These are phyloP conservation scores for Okapia johnstoni DNA, from an alignment of 2,113 vertebrate genomes.

Conservation along the genomic window DNA sequence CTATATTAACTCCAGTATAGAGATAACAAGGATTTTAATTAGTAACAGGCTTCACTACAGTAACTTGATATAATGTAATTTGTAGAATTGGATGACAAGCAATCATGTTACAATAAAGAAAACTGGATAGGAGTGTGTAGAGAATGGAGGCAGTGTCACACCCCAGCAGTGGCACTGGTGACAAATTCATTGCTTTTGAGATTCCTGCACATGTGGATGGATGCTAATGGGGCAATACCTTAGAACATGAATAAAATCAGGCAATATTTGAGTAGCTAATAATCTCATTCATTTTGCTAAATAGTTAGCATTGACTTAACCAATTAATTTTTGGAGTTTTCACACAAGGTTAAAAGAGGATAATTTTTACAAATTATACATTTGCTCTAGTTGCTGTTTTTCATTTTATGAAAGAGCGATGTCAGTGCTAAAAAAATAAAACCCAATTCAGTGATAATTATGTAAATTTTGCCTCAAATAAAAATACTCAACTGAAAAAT, in stretches of 20 bases:
- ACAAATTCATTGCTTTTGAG: constrained; percentile 60
- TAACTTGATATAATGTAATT: constrained; percentile 74
- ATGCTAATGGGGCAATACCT: constrained; percentile 25
- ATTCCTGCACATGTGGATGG: constrained; percentile 27
- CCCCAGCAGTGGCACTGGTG: constrained; percentile 46
- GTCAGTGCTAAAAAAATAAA: not conserved
- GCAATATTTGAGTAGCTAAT: constrained; percentile 55
- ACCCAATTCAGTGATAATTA: not conserved
- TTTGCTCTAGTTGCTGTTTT: not conserved
- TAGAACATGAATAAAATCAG: constrained; percentile 42
- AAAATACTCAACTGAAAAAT: not conserved
- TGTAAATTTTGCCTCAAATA: not conserved
- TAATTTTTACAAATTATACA: not conserved
- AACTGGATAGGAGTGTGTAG: constrained; percentile 40
- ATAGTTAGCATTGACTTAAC: constrained; percentile 25
- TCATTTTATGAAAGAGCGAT: not conserved
- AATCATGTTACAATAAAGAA: constrained; percentile 75
- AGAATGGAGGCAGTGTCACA: constrained; percentile 55
- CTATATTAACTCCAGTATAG: constrained; percentile 70
- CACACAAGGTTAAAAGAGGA: not conserved
- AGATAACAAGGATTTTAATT: constrained; percentile 79
- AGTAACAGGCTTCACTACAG: constrained; percentile 39
- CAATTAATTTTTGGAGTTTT: constrained; percentile 48
- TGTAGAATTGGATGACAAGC: constrained; percentile 74
- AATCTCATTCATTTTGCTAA: constrained; percentile 48